Evolutionary conservation across 2,797 vertebrate species (phyloP).

Genomic region (Columba guinea): DNA sequence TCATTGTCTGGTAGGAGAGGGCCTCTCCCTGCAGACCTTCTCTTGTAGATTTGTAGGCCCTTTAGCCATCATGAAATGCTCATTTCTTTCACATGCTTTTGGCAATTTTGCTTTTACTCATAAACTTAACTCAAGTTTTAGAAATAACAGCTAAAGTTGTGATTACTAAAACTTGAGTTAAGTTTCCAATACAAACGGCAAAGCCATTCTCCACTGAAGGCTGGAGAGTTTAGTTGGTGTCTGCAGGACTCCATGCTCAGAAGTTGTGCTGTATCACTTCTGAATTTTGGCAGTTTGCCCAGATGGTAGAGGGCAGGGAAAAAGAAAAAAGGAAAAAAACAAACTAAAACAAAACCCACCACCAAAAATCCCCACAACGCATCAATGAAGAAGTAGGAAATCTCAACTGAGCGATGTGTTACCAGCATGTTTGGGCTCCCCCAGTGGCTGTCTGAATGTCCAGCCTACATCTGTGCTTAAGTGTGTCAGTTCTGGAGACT

Average conservation of each 20-base stretch:
- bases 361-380: background rate
- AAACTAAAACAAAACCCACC: background rate
- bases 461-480: background rate
- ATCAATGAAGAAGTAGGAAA: background rate
- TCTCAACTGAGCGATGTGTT: background rate
- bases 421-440: background rate
- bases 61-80: background rate
- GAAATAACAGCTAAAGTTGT: background rate
- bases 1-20: background rate
- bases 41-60: background rate
- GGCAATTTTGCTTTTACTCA: background rate
- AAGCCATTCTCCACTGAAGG: background rate
- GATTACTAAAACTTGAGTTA: background rate
- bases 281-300: background rate
- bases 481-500: background rate
- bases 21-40: background rate
- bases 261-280: background rate
- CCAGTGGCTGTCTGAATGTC: background rate
- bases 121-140: background rate
- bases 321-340: background rate
- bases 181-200: background rate
- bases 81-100: background rate
- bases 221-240: accelerated
- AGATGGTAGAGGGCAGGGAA: background rate
- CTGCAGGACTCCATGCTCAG: background rate